These are phyloP conservation scores for Lophotis ruficrista DNA, from an alignment of 2,113 vertebrate genomes.

Conservation along the genomic window DNA sequence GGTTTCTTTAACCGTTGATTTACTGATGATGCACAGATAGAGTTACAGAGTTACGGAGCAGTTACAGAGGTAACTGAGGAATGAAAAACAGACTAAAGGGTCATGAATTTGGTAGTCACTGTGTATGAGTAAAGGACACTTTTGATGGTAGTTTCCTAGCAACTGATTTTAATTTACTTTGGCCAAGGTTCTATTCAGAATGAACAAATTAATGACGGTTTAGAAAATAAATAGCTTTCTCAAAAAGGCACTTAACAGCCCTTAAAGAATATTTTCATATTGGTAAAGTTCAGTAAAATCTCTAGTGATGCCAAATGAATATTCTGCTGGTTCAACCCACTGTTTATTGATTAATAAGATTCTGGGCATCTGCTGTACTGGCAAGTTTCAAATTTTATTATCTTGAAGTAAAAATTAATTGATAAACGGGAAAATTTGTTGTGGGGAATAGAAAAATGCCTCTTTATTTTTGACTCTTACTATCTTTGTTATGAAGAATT, in stretches of 20 bases:
- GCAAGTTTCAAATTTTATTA: not conserved
- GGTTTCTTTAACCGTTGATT: not conserved
- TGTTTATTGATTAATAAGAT: not conserved
- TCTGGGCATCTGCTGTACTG: not conserved
- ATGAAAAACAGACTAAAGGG: not conserved
- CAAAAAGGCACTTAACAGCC: not conserved
- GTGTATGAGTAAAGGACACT: not conserved
- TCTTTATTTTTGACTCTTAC: not conserved
- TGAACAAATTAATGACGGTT: not conserved
- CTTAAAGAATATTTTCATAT: not conserved
- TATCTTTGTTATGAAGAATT: not conserved
- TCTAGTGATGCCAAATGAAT: not conserved
- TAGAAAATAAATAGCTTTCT: not conserved
- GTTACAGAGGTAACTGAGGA: not conserved
- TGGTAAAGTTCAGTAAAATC: not conserved
- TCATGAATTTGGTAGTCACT: not conserved
- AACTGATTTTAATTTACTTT: not conserved
- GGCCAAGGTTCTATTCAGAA: not conserved
- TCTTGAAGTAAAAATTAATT: not conserved
- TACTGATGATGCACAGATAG: not conserved
- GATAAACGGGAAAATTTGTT: not conserved
- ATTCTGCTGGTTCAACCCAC: not conserved
- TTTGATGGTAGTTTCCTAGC: not conserved
- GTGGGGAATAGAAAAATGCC: not conserved
- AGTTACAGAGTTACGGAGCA: not conserved